Evolutionary conservation across 1,140 invertebrate genomes (phyloP).

Genomic region (Leptonema lineaticorne): DNA sequence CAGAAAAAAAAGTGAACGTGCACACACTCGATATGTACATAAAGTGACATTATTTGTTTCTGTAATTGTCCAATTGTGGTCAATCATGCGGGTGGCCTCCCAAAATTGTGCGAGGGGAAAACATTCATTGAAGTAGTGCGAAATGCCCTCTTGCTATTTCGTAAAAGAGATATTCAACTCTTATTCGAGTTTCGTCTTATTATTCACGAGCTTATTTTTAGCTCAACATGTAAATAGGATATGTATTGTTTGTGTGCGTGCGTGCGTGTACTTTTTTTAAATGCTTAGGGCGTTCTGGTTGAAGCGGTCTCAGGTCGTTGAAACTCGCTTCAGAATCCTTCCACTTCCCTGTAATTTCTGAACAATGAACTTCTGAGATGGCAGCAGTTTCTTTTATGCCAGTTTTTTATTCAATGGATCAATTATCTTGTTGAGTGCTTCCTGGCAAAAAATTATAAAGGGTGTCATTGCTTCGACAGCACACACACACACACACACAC

Average conservation of each 20-base stretch:
- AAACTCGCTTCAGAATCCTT: constrained; percentile 9
- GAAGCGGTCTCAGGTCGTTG: constrained; percentile 8
- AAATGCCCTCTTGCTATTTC: not conserved
- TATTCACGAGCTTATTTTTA: not conserved
- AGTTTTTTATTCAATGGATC: constrained; percentile 28
- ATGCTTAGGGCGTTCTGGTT: not conserved
- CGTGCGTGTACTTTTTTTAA: not conserved
- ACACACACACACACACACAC: too few relatives aligned
- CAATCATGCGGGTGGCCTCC: constrained; percentile 18
- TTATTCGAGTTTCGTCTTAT: not conserved
- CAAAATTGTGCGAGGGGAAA: constrained; percentile 18
- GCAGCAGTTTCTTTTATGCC: constrained; percentile 24
- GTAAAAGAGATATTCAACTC: not conserved
- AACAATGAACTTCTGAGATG: constrained; percentile 28
- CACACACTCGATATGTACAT: not conserved
- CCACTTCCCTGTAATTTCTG: constrained; percentile 14
- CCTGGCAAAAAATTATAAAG: constrained; percentile 30
- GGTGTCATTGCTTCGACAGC: constrained; percentile 25
- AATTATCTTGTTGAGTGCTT: constrained; percentile 31
- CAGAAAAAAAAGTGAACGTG: not conserved
- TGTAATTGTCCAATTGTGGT: constrained; percentile 22
- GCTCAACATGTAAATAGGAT: not conserved
- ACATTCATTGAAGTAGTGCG: not conserved
- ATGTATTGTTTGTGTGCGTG: not conserved
- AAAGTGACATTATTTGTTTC: constrained; percentile 1